Evolutionary conservation across 37 sponge, comb jelly and placozoan species (phyloP), one percentile per base, ranked within the genome.

Genomic region (Beroe forskalii): DNA sequence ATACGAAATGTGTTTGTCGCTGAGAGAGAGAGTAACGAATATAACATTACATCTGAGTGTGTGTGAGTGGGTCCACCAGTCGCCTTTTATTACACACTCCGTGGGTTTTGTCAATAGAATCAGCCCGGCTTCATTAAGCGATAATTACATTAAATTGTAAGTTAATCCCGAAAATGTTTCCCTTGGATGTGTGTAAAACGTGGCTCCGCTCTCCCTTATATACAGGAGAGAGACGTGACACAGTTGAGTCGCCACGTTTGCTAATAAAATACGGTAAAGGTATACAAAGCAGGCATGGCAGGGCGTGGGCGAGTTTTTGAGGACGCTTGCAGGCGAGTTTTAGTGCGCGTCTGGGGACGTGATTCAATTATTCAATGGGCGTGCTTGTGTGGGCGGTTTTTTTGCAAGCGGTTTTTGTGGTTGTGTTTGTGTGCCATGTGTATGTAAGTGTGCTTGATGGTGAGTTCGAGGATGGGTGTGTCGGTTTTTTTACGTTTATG

Each of bases 71-170:
- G 12, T 48, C 55, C 55, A 48, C 55, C 55, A 48, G 55, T 48
- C 6, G 12, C 55, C 55, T 17, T 80, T 80, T 48, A 80, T 80
- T 80, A 80, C 86, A 80, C 86, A 80, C 86, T 44, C 86, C 48
- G 4, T 35, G 40, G 42, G 86, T 80, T 80, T 80, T 43, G 86
- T 80, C 86, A 80, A 33, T 80, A 80, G 35, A 80, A 44, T 37
- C 55, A 80, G 55, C 27, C 20, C 72, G 19, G 72, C 27, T 69
- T 32, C 33, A 69, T 27, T 69, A 32, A 32, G 19, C 17, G 72
- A 69, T 69, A 32, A 69, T 69, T 36, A 35, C 27, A 69, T 69
- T 69, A 69, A 69, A 27, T 36, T 27, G 72, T 69, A 69, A 69
- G 72, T 69, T 69, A 69, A 69, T 69, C 72, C 72, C 38, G 72